Evolutionary conservation across 2,113 vertebrate genomes (phyloP).

Genomic region (Thalassoma bifasciatum): DNA sequence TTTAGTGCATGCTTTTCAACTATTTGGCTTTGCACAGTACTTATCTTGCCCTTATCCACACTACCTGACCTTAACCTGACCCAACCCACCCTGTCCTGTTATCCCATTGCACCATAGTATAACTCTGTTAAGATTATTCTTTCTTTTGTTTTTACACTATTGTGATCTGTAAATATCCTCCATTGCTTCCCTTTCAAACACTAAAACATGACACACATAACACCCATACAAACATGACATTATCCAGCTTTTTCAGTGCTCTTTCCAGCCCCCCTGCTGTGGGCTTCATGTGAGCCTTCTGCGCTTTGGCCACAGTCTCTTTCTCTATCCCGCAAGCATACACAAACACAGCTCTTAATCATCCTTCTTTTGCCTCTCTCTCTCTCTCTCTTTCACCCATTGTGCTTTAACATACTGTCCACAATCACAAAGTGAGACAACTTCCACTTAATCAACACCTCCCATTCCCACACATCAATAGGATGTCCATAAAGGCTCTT

Average conservation of each 20-base stretch:
- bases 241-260: constrained; percentile 8
- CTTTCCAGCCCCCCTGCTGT: constrained; percentile 8
- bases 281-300: constrained; percentile 19
- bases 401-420: too few relatives aligned
- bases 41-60: too few relatives aligned
- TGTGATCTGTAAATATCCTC: too few relatives aligned
- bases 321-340: background rate
- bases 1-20: too few relatives aligned
- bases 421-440: constrained; percentile 24
- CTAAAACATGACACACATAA: constrained; percentile 6
- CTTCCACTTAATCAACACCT: constrained; percentile 30
- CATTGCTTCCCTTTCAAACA: too few relatives aligned
- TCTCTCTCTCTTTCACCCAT: constrained; percentile 2
- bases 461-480: constrained; percentile 8
- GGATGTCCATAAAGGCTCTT: too few relatives aligned
- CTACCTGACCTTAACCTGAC: too few relatives aligned
- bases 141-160: too few relatives aligned
- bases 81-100: too few relatives aligned
- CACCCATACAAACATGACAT: background rate
- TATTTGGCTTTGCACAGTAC: too few relatives aligned
- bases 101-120: too few relatives aligned
- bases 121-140: too few relatives aligned
- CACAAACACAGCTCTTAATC: constrained; percentile 4
- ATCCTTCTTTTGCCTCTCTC: background rate
- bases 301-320: constrained; percentile 1